phyloP scores from a whole-genome alignment of 2,888 invertebrate genomes.

The Microplitis deprimator region DNA sequence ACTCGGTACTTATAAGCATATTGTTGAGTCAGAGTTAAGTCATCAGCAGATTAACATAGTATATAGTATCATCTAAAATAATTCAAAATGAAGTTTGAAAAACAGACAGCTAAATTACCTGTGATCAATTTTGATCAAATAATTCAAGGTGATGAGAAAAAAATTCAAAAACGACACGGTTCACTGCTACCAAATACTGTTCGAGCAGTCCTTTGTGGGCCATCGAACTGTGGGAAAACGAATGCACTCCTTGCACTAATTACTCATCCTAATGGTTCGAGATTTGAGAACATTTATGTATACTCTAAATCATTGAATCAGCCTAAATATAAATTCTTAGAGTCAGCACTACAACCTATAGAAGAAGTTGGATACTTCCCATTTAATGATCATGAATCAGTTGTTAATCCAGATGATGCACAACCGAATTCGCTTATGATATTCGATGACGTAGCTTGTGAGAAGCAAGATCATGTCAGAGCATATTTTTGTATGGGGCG shows the following conservation, averaged over 20 bases:
- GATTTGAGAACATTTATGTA: slow-evolving; percentile 50
- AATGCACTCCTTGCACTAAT: slow-evolving; percentile 46
- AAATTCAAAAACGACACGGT: too few species aligned
- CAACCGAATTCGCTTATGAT: too few species aligned
- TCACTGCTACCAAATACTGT: too few species aligned
- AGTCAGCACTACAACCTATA: slow-evolving; percentile 45
- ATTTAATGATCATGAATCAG: slow-evolving; percentile 34
- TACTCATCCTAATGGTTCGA: slow-evolving; percentile 41
- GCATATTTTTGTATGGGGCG: slow-evolving; percentile 26
- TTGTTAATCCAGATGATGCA: not conserved
- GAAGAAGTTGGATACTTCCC: slow-evolving; percentile 54
- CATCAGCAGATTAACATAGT: too few species aligned
- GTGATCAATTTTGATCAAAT: too few species aligned
- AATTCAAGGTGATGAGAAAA: too few species aligned
- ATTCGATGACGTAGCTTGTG: not conserved
- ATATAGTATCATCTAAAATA: too few species aligned
- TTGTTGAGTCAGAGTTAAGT: too few species aligned
- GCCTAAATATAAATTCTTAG: slow-evolving; percentile 52
- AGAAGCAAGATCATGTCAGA: not conserved
- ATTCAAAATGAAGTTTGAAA: too few species aligned
- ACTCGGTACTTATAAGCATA: too few species aligned
- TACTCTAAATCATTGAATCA: slow-evolving; percentile 60
- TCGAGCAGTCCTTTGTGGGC: too few species aligned
- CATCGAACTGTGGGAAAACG: slow-evolving; percentile 50
- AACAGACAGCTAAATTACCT: too few species aligned